Base-by-base conservation (phyloP, 1,140 invertebrate genomes). In the Sinonovacula constricta region DNA sequence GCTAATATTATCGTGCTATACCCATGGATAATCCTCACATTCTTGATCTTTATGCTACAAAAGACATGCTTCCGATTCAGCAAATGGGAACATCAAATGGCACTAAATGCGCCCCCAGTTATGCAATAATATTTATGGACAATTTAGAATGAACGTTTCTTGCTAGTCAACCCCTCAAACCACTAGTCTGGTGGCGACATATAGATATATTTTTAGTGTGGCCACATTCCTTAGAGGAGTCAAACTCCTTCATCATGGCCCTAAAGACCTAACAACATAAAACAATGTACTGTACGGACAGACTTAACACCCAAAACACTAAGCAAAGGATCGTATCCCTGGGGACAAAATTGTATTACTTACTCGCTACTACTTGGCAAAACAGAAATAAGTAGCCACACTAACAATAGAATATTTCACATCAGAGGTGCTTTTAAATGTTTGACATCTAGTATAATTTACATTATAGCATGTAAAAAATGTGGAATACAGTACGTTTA, bases 61-160 rank as follows among this genome's bases (percentile, higher is more conserved):
- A 57, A 57, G 31, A 57, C 56, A 26, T 57, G 56, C n/a, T 57
- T 57, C 56, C 28, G 24, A 28, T 57, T 57, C 56, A 57, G 31
- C 24, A 30, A 28, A 30, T 30, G 7, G 15, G 28, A 30, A 10
- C 31, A 57, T 57, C 26, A 57, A 57, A 54, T 54, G 51, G 51
- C 18, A 54, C 51, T 3, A 54, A 57, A 57, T 57, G 56, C 18
- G 56, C 56, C 3, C 56, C 56, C 31, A 57, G 56, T 30, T 57
- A 57, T 18, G 56, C 56, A 12, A 57, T 57, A 22, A 26, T 57
- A 15, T 57, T 57, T 28, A 57, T 57, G 22, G 24, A 28, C 18
- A 57, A 57, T 12, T 3, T 57, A 3, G 56, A 57, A 28, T 10
- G 31, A 22, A 30, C 28, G 1, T 57, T 57, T 15, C 22, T 57